These are phyloP conservation scores for Vicugna pacos DNA, from an alignment of 2,113 vertebrate species.

Conservation along the genomic window DNA sequence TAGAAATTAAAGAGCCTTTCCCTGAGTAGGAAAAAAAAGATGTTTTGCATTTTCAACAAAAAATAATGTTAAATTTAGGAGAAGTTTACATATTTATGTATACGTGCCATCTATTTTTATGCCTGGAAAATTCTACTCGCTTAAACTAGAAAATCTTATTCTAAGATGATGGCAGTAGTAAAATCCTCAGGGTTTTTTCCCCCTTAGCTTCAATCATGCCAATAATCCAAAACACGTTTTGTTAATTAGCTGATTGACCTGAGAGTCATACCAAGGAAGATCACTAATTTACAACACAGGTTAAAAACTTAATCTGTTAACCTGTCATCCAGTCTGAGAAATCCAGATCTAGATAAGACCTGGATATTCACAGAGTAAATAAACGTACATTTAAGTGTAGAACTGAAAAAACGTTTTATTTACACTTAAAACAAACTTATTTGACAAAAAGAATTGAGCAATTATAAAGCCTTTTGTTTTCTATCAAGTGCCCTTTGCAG, in stretches of 20 bases:
- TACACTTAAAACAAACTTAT: background rate
- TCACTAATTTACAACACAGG: conserved; percentile 16
- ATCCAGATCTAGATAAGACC: background rate
- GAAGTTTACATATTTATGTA: conserved; percentile 43
- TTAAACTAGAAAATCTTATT: conserved; percentile 25
- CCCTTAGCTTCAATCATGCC: background rate
- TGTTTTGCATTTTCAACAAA: conserved; percentile 55
- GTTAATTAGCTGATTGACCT: conserved; percentile 3
- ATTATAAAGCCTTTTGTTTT: conserved; percentile 17
- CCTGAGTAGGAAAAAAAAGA: background rate
- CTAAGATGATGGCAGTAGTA: conserved; percentile 9
- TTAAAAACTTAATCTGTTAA: background rate
- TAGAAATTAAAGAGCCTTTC: background rate
- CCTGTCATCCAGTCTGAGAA: background rate
- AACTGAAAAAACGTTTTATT: background rate
- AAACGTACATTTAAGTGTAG: background rate
- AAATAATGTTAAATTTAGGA: conserved; percentile 23
- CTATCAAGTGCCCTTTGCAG: conserved; percentile 26
- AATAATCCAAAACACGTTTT: background rate
- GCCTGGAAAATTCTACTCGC: conserved; percentile 43
- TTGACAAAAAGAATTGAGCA: conserved; percentile 7
- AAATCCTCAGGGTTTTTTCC: background rate
- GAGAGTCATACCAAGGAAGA: background rate
- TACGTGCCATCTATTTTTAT: conserved; percentile 50
- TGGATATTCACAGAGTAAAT: background rate